Conservation (phyloP, 1,140 invertebrate genomes). For the Drosophila neocordata region DNA sequence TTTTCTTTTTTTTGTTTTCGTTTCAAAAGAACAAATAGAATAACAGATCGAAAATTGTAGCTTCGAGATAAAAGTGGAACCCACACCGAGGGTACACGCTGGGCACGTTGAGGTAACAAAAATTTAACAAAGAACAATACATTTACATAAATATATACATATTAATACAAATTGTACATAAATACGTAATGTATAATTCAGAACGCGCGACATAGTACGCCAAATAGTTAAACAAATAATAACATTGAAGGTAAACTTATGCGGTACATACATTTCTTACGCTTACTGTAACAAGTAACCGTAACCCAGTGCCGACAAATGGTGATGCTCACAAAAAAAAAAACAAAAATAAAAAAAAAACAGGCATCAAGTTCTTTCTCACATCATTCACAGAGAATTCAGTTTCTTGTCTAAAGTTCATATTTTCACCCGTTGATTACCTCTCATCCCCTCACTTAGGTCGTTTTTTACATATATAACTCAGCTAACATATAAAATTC, state of each 20-base stretch:
- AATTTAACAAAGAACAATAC: conserved; percentile 36
- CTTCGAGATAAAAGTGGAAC: neutral
- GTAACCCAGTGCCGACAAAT: neutral
- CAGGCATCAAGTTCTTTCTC: neutral
- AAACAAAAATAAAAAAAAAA: neutral
- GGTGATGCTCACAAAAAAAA: neutral
- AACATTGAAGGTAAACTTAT: neutral
- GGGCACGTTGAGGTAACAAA: conserved; percentile 56
- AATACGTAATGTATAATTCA: conserved; percentile 13
- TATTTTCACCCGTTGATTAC: neutral
- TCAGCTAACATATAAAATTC: neutral
- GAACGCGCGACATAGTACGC: conserved; percentile 60
- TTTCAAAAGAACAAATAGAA: conserved; percentile 22
- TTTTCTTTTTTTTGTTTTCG: conserved; percentile 51
- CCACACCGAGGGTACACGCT: conserved; percentile 9
- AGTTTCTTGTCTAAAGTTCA: neutral
- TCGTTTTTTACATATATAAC: neutral
- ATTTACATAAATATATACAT: conserved; percentile 23
- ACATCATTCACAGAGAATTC: neutral
- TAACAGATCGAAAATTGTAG: conserved; percentile 16
- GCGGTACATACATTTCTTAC: neutral
- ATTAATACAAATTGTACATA: conserved; percentile 32
- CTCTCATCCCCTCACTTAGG: neutral
- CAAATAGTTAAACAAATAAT: conserved; percentile 31
- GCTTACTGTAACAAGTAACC: conserved; percentile 47